Conservation (phyloP, 2,113 vertebrate species). For the Aegotheles bennettii region DNA sequence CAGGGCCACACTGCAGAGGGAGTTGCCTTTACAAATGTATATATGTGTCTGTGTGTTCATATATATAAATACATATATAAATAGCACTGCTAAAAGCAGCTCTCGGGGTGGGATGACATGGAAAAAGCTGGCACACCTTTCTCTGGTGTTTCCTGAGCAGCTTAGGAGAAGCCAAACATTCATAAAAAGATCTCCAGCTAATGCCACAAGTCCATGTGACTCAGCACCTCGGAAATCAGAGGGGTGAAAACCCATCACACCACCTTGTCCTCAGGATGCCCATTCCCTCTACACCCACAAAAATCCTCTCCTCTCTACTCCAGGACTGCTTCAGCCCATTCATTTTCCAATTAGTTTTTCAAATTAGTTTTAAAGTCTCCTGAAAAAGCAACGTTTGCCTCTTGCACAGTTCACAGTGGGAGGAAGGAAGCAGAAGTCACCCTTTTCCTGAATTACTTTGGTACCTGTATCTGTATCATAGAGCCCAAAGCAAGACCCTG, state of each 20-base stretch:
- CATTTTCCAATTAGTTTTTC: background rate
- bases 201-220: background rate
- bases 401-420: background rate
- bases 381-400: background rate
- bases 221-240: background rate
- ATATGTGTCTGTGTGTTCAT: background rate
- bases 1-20: background rate
- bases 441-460: background rate
- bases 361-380: background rate
- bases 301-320: background rate
- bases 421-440: background rate
- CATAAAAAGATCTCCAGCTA: background rate
- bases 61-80: background rate
- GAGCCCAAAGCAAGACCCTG: background rate
- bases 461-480: background rate
- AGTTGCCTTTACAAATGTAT: background rate
- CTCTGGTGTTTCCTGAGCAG: background rate
- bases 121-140: background rate
- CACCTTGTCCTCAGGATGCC: background rate
- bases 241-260: background rate
- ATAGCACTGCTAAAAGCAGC: background rate
- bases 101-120: background rate
- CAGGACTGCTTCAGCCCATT: background rate
- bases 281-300: background rate
- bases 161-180: background rate